Evolutionary conservation across 2,113 vertebrate species (phyloP), one percentile per base, ranked within the genome.

Genomic region (Meleagris gallopavo): DNA sequence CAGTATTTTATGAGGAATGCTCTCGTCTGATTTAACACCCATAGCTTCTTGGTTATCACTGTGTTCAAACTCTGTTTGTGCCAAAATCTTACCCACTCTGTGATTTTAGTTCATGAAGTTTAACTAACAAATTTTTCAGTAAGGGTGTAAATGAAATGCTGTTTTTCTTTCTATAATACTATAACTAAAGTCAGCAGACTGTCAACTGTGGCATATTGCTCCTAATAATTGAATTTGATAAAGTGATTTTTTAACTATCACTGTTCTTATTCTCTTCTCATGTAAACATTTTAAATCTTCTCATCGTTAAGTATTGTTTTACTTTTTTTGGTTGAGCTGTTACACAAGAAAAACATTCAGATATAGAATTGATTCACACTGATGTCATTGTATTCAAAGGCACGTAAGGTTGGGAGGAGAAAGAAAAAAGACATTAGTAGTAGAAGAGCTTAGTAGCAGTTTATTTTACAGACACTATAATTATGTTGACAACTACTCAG

Each of bases 291-390:
- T 90, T 81, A 75, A 71, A 58, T 89, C 69, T 90, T 87, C 72
- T 89, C 52, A 67, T 82, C 82, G 81, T 95, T 96, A 94, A 97
- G 90, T 82, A 96, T 79, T 88, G n/a, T 64, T 96, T 92, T 94
- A 21, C 30, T 89, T 88, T 79, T 64, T 78, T 88, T 78, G 48
- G 58, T 90, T 86, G 57, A 76, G 62, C 66, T 86, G 86, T 71
- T 75, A 82, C 32, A 66, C 71, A 94, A 85, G 65, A 97, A 1
- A 30, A 94, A 95, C 57, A 58, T 73, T 90, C 18, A 2, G 94
- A 94, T 95, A 66, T 71, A 93, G 91, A 96, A 95, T 86, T 96
- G 96, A 96, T 92, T 86, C 97, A 95, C 85, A 92, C 77, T 94
- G 92, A 92, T 95, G 86, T 83, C 21, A 58, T 88, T 82, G 70